These are phyloP conservation scores for Cisticola juncidis DNA, from an alignment of 2,113 vertebrate genomes.

Conservation along the genomic window DNA sequence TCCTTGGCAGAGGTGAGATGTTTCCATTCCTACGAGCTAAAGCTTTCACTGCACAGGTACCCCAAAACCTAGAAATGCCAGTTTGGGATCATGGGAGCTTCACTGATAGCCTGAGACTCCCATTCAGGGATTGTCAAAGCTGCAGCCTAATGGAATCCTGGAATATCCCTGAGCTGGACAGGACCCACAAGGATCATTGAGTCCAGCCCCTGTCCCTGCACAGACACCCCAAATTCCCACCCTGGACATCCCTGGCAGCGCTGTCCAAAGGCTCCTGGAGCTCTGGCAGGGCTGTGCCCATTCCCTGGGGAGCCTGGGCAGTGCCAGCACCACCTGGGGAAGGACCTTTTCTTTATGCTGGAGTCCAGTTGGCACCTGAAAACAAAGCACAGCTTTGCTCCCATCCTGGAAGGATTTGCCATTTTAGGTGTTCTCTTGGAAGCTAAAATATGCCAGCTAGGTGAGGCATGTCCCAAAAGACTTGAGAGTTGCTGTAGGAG, in stretches of 20 bases:
- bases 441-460: not conserved
- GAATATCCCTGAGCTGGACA: not conserved
- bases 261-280: not conserved
- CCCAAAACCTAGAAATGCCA: not conserved
- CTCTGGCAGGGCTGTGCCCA: not conserved
- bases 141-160: not conserved
- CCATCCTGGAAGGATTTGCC: not conserved
- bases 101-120: not conserved
- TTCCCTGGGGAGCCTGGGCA: not conserved
- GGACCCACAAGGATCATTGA: accelerated
- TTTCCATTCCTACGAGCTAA: not conserved
- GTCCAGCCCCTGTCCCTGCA: accelerated
- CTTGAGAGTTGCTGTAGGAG: not conserved
- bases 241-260: not conserved
- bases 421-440: not conserved
- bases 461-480: not conserved
- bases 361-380: accelerated
- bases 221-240: not conserved
- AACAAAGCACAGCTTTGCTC: not conserved
- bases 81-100: not conserved
- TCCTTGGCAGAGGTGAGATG: not conserved
- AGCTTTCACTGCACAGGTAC: not conserved
- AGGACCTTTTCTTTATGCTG: not conserved
- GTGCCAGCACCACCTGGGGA: not conserved
- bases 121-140: not conserved